Conservation (phyloP, 2,888 invertebrate genomes). For the Cetonia aurata region DNA sequence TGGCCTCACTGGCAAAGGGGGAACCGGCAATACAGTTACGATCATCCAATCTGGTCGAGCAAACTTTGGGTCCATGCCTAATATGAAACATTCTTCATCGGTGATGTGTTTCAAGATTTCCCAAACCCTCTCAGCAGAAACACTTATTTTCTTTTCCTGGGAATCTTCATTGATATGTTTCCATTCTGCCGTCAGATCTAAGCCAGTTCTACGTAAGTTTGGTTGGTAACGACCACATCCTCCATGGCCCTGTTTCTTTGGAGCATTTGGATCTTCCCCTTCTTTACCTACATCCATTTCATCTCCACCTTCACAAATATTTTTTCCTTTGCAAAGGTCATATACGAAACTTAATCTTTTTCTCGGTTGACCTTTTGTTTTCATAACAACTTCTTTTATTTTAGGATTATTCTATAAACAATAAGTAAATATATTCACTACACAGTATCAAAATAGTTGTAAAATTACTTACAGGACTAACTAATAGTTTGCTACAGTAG, state of each 20-base stretch:
- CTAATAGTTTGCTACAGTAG: slow-evolving; percentile 96
- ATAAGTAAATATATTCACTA: slow-evolving; percentile 4
- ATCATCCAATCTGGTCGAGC: slow-evolving; percentile 99
- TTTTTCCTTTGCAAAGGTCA: slow-evolving; percentile 97
- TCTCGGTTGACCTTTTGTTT: slow-evolving; percentile 96
- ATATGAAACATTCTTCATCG: slow-evolving; percentile 95
- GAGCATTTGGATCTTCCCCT: slow-evolving; percentile 70
- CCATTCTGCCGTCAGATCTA: slow-evolving; percentile 98
- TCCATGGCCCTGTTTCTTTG: slow-evolving; percentile 82
- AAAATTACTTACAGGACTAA: slow-evolving; percentile 85
- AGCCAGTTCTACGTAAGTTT: slow-evolving; percentile 86
- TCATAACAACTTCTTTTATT: slow-evolving; percentile 94
- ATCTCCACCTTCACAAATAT: slow-evolving; percentile 98
- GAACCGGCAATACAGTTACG: slow-evolving; percentile 96
- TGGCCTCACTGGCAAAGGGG: slow-evolving; percentile 95
- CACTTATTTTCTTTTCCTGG: slow-evolving; percentile 93
- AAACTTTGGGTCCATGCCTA: slow-evolving; percentile 97
- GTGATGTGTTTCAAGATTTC: slow-evolving; percentile 96
- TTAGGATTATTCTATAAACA: slow-evolving; percentile 84
- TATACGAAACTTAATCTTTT: slow-evolving; percentile 96
- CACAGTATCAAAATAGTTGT: neutral
- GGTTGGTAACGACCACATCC: slow-evolving; percentile 99
- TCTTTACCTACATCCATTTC: slow-evolving; percentile 94
- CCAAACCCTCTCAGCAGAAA: slow-evolving; percentile 96
- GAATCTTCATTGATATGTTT: slow-evolving; percentile 98